Conservation (phyloP, 2,113 vertebrate species). For the Heteronetta atricapilla region DNA sequence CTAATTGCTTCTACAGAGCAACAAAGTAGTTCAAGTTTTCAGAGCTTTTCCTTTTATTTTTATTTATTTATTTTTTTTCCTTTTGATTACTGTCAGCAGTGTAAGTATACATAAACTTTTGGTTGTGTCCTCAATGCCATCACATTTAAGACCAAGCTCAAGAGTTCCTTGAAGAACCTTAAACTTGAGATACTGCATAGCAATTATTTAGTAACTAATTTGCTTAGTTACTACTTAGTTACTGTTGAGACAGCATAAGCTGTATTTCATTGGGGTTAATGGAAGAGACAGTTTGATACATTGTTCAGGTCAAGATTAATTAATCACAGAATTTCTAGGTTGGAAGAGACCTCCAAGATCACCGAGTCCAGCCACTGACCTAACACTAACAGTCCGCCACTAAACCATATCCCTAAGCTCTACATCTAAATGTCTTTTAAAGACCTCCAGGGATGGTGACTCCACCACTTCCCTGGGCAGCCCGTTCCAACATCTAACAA, state of each 20-base stretch:
- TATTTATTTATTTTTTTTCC: constrained; percentile 5
- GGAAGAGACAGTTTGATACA: constrained; percentile 60
- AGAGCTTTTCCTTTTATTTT: neutral
- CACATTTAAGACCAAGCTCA: constrained; percentile 53
- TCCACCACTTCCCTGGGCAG: too few relatives aligned
- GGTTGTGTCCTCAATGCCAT: constrained; percentile 57
- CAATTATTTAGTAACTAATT: constrained; percentile 63
- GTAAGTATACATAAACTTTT: constrained; percentile 46
- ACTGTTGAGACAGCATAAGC: constrained; percentile 33
- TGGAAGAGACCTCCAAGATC: too few relatives aligned
- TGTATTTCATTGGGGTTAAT: constrained; percentile 58
- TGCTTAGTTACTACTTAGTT: too few relatives aligned
- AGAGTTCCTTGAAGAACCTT: constrained; percentile 42
- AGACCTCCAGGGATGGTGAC: too few relatives aligned
- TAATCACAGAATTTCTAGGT: too few relatives aligned
- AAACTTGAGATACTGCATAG: constrained; percentile 39
- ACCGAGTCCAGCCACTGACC: too few relatives aligned
- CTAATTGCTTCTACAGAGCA: constrained; percentile 67
- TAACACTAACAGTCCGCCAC: too few relatives aligned
- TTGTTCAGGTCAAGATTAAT: constrained; percentile 67
- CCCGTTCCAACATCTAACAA: too few relatives aligned
- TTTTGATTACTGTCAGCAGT: constrained; percentile 9
- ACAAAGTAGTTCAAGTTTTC: constrained; percentile 52
- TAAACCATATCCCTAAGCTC: too few relatives aligned
- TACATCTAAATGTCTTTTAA: too few relatives aligned